Evolutionary conservation across 2,888 invertebrate genomes (phyloP).

Genomic region (Dilophus febrilis): DNA sequence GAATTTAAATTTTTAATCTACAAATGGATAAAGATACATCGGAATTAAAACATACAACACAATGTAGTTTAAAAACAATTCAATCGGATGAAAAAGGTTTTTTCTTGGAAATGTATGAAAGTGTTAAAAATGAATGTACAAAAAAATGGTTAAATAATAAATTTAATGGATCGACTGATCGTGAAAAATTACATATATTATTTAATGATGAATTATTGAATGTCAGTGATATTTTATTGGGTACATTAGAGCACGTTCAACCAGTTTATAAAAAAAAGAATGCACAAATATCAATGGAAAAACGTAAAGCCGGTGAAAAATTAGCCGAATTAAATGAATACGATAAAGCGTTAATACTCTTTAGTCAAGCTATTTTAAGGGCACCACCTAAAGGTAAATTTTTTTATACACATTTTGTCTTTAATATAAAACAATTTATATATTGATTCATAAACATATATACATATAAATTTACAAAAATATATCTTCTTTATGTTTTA

Average conservation of each 20-base stretch:
- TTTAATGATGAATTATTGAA: constrained; percentile 30
- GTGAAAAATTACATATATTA: constrained; percentile 35
- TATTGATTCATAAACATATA: too few species aligned
- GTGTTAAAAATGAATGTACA: constrained; percentile 31
- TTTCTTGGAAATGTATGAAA: constrained; percentile 47
- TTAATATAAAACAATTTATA: too few species aligned
- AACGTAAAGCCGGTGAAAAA: constrained; percentile 43
- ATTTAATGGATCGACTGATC: constrained; percentile 42
- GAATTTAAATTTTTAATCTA: too few species aligned
- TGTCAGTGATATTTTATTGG: constrained; percentile 33
- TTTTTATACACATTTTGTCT: too few species aligned
- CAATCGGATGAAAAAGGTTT: constrained; percentile 60
- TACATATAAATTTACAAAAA: too few species aligned
- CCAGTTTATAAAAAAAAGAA: constrained; percentile 51
- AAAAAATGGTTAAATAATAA: constrained; percentile 41
- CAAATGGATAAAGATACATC: constrained; percentile 18
- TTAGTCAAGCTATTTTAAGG: constrained; percentile 55
- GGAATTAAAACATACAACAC: constrained; percentile 37
- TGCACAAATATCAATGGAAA: constrained; percentile 39
- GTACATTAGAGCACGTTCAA: constrained; percentile 46
- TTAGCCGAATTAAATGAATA: constrained; percentile 36
- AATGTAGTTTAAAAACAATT: constrained; percentile 58
- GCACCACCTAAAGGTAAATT: constrained; percentile 46
- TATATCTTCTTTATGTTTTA: too few species aligned
- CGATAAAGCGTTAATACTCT: constrained; percentile 40